Evolutionary conservation across 2,113 vertebrate genomes (phyloP), one percentile per base, ranked within the genome.

Genomic region (Sceloporus tristichus): DNA sequence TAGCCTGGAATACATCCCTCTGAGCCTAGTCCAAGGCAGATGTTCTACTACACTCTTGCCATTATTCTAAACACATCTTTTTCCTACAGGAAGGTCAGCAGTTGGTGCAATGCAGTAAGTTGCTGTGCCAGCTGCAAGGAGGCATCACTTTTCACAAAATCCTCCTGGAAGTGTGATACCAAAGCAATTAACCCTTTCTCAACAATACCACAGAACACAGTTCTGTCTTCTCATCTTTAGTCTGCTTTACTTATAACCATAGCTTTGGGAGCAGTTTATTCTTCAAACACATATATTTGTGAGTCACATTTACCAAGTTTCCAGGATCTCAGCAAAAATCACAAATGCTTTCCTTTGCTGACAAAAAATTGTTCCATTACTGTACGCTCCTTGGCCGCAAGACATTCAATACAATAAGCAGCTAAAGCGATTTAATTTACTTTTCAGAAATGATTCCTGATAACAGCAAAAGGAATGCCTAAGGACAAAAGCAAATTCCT

Each of bases 341-440:
- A 89, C 78, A 77, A 75, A 76, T 86, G 83, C 84, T 5, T 53
- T 70, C 89, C 21, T 85, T 91, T 70, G 21, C 48, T 38, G 59
- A 21, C 59, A 27, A 77, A 77, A 83, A 88, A 74, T 56, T 88
- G 2, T 86, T 92, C 87, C 83, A 91, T 3, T 90, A 94, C 87
- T 87, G 88, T 89, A 80, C 19, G 82, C 79, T 76, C 87, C 48
- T 40, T 86, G 65, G 68, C 71, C 81, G 82, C 76, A 82, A 89
- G 90, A 88, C n/a, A 90, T 80, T 90, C 56, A 42, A 70, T 66
- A 84, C 29, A 34, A 53, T 85, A 87, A 88, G 53, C 27, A 74
- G 56, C 76, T 91, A 89, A 86, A 90, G 4, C 5, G 70, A 76
- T 93, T 94, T 90, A 82, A 90, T 93, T 93, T 91, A 89, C 82